phyloP scores from a whole-genome alignment of 2,888 invertebrate species.

The Cordilura impudica region DNA sequence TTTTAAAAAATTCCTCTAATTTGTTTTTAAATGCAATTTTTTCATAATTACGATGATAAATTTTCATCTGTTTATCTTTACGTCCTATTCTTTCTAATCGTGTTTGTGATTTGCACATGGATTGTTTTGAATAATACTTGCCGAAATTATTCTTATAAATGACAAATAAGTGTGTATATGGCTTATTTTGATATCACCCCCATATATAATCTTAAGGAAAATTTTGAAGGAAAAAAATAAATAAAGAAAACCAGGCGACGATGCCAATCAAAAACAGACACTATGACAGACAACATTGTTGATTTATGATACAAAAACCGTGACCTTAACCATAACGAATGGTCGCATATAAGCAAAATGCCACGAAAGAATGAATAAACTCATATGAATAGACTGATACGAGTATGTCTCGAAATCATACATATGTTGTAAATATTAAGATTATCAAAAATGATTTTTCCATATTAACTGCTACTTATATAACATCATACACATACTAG shows the following conservation, averaged over 20 bases:
- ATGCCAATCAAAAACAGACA: constrained; percentile 65
- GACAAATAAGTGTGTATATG: too few species aligned
- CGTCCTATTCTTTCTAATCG: too few species aligned
- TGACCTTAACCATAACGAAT: constrained; percentile 57
- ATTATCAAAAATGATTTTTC: neutral
- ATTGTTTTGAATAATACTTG: too few species aligned
- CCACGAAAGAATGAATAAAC: neutral
- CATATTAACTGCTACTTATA: too few species aligned
- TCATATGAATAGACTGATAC: neutral
- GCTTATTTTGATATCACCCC: neutral
- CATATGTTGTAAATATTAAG: neutral
- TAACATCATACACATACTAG: neutral
- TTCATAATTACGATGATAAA: too few species aligned
- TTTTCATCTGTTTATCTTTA: too few species aligned
- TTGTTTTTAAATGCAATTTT: too few species aligned
- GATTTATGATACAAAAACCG: constrained; percentile 52
- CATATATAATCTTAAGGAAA: neutral
- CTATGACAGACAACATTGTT: constrained; percentile 53
- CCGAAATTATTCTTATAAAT: too few species aligned
- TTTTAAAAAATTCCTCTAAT: too few species aligned
- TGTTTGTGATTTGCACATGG: too few species aligned
- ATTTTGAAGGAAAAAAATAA: constrained; percentile 1
- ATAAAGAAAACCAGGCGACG: constrained; percentile 56
- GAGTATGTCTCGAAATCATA: neutral
- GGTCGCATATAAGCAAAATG: constrained; percentile 28